These are phyloP conservation scores for Eidolon dupreanum DNA, from an alignment of 2,797 vertebrate species.

Conservation along the genomic window DNA sequence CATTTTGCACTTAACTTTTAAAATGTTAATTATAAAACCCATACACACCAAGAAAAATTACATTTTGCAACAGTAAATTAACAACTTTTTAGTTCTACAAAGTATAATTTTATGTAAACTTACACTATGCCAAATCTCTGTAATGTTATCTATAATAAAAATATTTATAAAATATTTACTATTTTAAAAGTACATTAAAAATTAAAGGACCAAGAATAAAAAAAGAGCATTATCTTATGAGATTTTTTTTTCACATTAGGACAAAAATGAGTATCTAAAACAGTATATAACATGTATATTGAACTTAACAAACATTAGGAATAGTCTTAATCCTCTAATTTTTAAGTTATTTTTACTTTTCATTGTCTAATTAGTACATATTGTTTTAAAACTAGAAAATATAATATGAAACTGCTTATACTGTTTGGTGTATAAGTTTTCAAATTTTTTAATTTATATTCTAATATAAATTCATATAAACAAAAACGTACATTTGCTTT, in stretches of 20 bases:
- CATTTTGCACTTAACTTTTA: neutral
- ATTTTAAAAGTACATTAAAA: slow-evolving; percentile 9
- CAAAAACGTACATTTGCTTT: neutral
- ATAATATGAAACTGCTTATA: neutral
- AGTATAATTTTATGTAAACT: slow-evolving; percentile 20
- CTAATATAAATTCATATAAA: neutral
- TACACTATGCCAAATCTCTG: neutral
- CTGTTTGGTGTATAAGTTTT: neutral
- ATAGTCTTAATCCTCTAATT: neutral
- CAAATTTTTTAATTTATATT: neutral
- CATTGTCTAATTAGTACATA: neutral
- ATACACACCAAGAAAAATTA: neutral
- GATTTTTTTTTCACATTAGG: neutral
- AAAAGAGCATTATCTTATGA: neutral
- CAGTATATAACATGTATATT: neutral
- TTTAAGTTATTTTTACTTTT: neutral
- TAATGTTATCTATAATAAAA: neutral
- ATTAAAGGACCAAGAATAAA: neutral
- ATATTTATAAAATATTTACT: neutral
- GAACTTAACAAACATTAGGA: slow-evolving; percentile 17
- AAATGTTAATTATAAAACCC: neutral
- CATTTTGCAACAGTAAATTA: neutral
- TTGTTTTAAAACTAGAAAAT: slow-evolving; percentile 10
- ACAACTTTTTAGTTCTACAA: neutral
- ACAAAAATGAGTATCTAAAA: slow-evolving; percentile 3